These are phyloP conservation scores for Hermaeophaga mercurialis DNA, from an alignment of 2,888 invertebrate species.

Conservation along the genomic window DNA sequence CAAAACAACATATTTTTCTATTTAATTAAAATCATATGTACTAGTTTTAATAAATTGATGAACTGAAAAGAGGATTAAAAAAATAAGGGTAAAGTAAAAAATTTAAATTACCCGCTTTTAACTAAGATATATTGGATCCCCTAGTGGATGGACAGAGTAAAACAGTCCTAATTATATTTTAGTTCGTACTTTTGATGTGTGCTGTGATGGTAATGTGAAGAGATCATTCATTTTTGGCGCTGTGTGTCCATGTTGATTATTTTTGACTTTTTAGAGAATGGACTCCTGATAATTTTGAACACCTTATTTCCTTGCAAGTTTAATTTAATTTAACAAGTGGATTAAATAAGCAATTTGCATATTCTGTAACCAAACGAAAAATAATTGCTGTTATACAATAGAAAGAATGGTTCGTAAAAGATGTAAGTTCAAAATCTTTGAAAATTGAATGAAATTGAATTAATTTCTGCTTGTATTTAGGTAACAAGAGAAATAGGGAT, in stretches of 20 bases:
- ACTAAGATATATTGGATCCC: no score
- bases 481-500: conserved; percentile 44
- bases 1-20: no score
- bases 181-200: no score
- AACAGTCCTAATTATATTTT: no score
- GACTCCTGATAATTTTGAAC: conserved; percentile 5
- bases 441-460: conserved; percentile 21
- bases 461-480: conserved; percentile 29
- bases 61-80: no score
- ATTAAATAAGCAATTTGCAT: not conserved
- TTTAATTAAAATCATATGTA: no score
- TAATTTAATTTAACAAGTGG: not conserved
- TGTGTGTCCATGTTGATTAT: conserved; percentile 28
- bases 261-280: conserved; percentile 23
- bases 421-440: conserved; percentile 37
- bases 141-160: no score
- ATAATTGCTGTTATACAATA: conserved; percentile 18
- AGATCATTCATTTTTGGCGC: conserved; percentile 7
- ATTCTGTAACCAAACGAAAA: conserved; percentile 6
- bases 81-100: no score
- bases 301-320: conserved; percentile 2
- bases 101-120: no score
- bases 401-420: conserved; percentile 46
- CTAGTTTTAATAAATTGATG: no score
- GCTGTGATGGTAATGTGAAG: no score